Evolutionary conservation across 2,797 vertebrate genomes (phyloP), one percentile per base, ranked within the genome.

Genomic region (Tapirus indicus): DNA sequence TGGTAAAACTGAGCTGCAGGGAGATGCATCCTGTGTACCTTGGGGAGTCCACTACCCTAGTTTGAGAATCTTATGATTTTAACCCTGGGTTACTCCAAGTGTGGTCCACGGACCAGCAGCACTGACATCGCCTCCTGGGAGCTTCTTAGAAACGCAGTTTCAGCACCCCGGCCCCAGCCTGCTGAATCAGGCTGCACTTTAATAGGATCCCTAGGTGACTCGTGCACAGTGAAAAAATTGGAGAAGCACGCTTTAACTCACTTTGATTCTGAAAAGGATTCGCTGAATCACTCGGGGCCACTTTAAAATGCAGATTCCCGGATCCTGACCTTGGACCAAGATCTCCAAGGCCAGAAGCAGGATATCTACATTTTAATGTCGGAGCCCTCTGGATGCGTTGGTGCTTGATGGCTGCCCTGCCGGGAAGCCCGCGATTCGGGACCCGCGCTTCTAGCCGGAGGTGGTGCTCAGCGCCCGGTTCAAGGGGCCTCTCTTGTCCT

Each of bases 371-470:
- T 27, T 41, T 52, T 7, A 1, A 25, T 0, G 0, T 4, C 1
- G 2, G 23, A 1, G 7, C 7, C 18, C 68, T 13, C 8, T 1
- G 12, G 69, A 13, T 12, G 35, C 52, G 49, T 32, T n/a, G 2
- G 16, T 2, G 0, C 35, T 0, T 0, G 0, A 1, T 29, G 21
- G 0, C 2, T 0, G 29, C 35, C 35, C 32, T 2, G 60, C 60
- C 14, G 23, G 54, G 20, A 29, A n/a, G 5, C 38, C 38, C 18
- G 88, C 20, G 16, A 2, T 3, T 13, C 18, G 2, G 1, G 20
- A 11, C 3, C 49, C 1, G 18, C 4, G 25, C 87, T 3, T 7
- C 9, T 97, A 97, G 1, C 27, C 44, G 0, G 88, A 96, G 21
- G 41, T 60, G 74, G 4, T 13, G 71, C 80, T 92, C 23, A 13